Evolutionary conservation across 1,140 invertebrate species (phyloP).

Genomic region (Papilio xuthus): DNA sequence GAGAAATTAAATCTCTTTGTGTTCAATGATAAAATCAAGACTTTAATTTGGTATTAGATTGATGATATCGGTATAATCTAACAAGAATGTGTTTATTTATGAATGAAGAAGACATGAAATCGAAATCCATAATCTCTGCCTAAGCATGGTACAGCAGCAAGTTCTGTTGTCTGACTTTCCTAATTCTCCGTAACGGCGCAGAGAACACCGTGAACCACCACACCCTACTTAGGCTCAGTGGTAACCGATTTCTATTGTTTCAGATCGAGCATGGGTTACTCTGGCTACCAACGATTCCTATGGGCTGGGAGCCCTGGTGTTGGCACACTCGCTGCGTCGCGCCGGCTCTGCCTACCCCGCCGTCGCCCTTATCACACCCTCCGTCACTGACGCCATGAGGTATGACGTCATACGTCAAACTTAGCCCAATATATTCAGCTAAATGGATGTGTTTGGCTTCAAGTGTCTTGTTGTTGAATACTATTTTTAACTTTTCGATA

Average conservation of each 20-base stretch:
- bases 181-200: too few species aligned
- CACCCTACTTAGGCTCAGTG: not conserved
- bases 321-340: conserved; percentile 92
- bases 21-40: not conserved
- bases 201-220: not conserved
- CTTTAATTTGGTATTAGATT: too few species aligned
- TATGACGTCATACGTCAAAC: conserved; percentile 63
- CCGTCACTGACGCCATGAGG: conserved; percentile 92
- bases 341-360: conserved; percentile 89
- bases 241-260: conserved; percentile 47
- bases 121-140: not conserved
- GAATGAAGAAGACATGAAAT: too few species aligned
- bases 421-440: not conserved
- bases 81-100: too few species aligned
- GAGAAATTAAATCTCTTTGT: not conserved
- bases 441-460: not conserved
- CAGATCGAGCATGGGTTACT: conserved; percentile 95
- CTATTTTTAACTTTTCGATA: not conserved
- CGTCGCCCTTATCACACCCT: conserved; percentile 92
- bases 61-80: too few species aligned
- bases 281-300: conserved; percentile 98
- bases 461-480: conserved; percentile 40
- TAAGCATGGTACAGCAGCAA: not conserved
- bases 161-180: not conserved
- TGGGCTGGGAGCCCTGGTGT: conserved; percentile 93